Percentiles rank a stretch among this genome's conserved stretches.
Evolutionary conservation across 2,888 invertebrate genomes (phyloP).

Genomic region (Cantharis rufa): DNA sequence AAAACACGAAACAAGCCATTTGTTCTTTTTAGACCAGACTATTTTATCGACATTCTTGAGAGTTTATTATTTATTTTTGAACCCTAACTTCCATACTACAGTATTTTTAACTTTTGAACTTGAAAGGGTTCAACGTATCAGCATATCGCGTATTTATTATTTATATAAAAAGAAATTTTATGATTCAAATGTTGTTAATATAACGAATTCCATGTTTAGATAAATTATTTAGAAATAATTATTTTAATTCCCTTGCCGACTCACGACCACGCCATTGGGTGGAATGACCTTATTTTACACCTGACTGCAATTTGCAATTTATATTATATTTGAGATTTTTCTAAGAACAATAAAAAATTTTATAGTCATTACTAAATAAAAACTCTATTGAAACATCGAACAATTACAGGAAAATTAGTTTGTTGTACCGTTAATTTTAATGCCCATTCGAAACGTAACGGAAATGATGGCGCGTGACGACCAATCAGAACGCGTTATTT

Average conservation of each 20-base stretch:
- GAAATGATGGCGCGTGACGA: slow-evolving; percentile 16
- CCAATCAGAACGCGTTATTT: slow-evolving; percentile 57
- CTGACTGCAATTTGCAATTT: not conserved
- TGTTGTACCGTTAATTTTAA: not conserved
- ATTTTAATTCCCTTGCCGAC: not conserved
- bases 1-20: not conserved
- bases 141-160: not conserved
- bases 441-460: slow-evolving; percentile 6
- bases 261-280: not conserved
- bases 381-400: not conserved
- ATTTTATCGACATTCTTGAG: not conserved
- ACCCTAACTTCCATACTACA: not conserved
- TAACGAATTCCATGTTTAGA: not conserved
- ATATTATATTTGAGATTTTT: not conserved
- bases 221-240: not conserved
- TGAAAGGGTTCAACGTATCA: not conserved
- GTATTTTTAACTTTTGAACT: not conserved
- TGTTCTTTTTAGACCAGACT: not conserved
- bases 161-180: not conserved
- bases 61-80: not conserved
- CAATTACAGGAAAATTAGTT: not conserved
- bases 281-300: slow-evolving; percentile 1
- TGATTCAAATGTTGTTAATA: not conserved
- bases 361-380: not conserved
- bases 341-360: not conserved